Base-by-base conservation (phyloP, 2,888 invertebrate species). In the Altica lythri region DNA sequence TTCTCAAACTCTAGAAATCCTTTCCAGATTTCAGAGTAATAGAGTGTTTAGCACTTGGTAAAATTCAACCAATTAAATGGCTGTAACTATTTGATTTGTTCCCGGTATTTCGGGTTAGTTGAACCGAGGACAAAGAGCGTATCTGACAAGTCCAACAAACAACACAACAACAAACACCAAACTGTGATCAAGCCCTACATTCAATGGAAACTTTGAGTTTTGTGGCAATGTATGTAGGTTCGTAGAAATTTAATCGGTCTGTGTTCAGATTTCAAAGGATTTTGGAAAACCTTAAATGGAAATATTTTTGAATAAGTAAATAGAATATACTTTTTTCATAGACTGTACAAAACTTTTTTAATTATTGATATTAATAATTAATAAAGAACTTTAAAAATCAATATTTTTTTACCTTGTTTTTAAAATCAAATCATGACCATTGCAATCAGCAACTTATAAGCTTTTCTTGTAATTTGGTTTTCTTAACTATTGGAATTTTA, bases 101-200 rank as follows among this genome's bases (percentile, higher is more conserved):
- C 37, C 32, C 38, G 53, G 40, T 51, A 48, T 50, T 53, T 55
- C 38, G 27, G 46, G 49, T 34, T 42, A 61, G 49, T 56, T 52
- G 37, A 53, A 52, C 46, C 45, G 40, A 35, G 52, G 51, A 57
- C 59, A 57, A 59, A 59, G 61, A 59, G 57, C 56, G 47, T 34
- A 53, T 55, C 46, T 50, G 53, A 53, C 62, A 61, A 65, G 65
- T 62, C 62, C 64, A 65, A 65, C 61, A 59, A 65, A 67, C 70
- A 68, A 67, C 68, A 68, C 70, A 72, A 72, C 72, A 72, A 72
- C 73, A 71, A 72, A 71, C 72, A 71, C 65, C 68, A 71, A 72
- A 72, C 70, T 70, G 69, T 68, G 72, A 72, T 73, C 68, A 69
- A 66, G 40, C 53, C 27, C 17, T 17, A 12, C 16, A 19, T 35